These are phyloP conservation scores for Galeopsomyia nigrocyanea DNA, from an alignment of 2,888 invertebrate genomes.

Conservation along the genomic window DNA sequence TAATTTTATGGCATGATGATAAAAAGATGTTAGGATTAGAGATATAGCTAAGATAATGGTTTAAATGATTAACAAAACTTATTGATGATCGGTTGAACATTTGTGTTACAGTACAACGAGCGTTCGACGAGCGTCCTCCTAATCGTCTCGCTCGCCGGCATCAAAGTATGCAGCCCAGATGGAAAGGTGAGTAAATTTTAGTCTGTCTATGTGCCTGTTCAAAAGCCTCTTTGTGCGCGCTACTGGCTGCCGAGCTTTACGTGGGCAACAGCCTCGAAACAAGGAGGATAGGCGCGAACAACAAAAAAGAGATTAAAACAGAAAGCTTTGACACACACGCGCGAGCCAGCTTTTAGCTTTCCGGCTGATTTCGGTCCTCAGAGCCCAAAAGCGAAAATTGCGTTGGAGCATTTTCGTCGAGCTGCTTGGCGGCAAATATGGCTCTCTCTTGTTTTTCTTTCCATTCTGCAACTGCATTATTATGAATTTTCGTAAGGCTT, in stretches of 20 bases:
- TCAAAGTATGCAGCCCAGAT: slow-evolving; percentile 56
- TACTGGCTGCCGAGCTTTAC: slow-evolving; percentile 20
- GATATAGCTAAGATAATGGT: too few relatives aligned
- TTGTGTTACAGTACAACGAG: slow-evolving; percentile 74
- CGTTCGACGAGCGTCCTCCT: slow-evolving; percentile 80
- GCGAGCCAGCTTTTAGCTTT: slow-evolving; percentile 39
- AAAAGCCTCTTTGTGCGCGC: slow-evolving; percentile 2
- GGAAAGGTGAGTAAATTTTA: slow-evolving; percentile 77
- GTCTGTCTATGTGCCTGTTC: neutral
- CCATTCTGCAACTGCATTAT: neutral
- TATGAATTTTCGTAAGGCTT: slow-evolving; percentile 17
- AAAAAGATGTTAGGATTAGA: too few relatives aligned
- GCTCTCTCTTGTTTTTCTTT: neutral
- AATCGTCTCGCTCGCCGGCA: slow-evolving; percentile 71
- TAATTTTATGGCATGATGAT: too few relatives aligned
- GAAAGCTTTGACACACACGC: neutral
- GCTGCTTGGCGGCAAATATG: neutral
- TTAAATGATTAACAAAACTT: neutral
- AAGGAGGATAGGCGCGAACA: neutral
- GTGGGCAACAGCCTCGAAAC: neutral
- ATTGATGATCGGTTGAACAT: slow-evolving; percentile 30
- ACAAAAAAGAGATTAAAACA: too few relatives aligned
- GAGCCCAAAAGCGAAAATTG: slow-evolving; percentile 29
- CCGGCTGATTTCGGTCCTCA: slow-evolving; percentile 30
- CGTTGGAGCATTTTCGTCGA: slow-evolving; percentile 9